phyloP scores from a whole-genome alignment of 1,140 invertebrate species.

The Diuraphis noxia region DNA sequence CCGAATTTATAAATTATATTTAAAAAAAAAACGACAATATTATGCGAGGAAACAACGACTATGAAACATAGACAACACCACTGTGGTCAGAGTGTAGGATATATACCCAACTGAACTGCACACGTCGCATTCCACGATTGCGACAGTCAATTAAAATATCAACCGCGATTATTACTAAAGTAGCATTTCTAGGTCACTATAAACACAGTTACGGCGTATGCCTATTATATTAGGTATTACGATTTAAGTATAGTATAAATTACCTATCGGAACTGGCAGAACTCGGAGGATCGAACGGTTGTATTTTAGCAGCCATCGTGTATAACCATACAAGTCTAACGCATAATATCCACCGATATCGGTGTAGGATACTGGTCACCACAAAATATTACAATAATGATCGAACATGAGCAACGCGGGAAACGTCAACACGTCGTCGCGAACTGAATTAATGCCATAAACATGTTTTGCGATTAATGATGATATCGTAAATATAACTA shows the following conservation, averaged over 20 bases:
- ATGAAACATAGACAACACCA: background rate
- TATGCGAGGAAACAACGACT: background rate
- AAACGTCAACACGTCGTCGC: background rate
- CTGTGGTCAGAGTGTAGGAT: background rate
- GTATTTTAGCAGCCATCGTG: constrained; percentile 69
- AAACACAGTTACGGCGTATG: background rate
- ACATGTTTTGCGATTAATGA: background rate
- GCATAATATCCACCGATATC: background rate
- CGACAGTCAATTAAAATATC: background rate
- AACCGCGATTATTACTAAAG: background rate
- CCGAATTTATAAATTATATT: background rate
- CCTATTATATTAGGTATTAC: background rate
- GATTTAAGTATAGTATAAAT: constrained; percentile 52
- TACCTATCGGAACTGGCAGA: constrained; percentile 84
- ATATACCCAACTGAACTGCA: background rate
- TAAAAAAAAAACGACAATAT: background rate
- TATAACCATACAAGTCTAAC: background rate
- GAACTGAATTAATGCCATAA: background rate
- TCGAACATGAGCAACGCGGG: background rate
- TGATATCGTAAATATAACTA: background rate
- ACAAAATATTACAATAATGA: background rate
- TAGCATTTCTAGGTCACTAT: background rate
- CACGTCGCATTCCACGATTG: background rate
- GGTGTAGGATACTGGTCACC: background rate
- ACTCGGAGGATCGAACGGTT: constrained; percentile 75